These are phyloP conservation scores for Fratercula arctica DNA, from an alignment of 2,797 vertebrate species.

Conservation along the genomic window DNA sequence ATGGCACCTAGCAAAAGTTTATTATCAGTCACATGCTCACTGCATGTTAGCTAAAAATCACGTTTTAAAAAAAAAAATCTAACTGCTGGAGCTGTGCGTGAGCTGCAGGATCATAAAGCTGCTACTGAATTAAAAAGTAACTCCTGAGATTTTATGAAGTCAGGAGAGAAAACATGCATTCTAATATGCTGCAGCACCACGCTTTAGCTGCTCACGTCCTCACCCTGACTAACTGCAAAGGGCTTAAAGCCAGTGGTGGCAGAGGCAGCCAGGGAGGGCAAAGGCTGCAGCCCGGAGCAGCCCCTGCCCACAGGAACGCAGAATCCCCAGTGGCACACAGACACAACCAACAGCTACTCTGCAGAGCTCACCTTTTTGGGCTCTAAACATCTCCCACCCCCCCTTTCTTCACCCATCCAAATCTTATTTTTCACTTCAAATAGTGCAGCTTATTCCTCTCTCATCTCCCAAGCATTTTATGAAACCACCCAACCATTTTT, in stretches of 20 bases:
- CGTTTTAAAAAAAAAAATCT: background rate
- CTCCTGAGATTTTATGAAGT: background rate
- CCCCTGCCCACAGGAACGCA: background rate
- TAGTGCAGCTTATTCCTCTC: background rate
- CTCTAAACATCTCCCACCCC: background rate
- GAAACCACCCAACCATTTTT: background rate
- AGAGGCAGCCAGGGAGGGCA: background rate
- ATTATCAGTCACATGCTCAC: background rate
- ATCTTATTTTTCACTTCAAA: background rate
- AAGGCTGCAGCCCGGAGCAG: background rate
- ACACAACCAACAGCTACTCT: background rate
- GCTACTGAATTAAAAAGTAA: background rate
- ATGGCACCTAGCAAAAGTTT: background rate
- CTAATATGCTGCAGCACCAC: background rate
- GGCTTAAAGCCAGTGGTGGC: rapidly evolving
- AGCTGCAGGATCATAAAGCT: background rate
- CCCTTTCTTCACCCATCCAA: background rate
- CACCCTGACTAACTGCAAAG: background rate
- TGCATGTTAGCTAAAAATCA: background rate
- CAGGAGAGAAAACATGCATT: background rate
- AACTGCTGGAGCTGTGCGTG: background rate
- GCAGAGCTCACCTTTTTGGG: background rate
- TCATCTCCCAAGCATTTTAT: background rate
- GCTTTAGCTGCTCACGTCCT: background rate
- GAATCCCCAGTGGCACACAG: background rate